phyloP scores from a whole-genome alignment of 2,888 invertebrate species.

The Agrotis segetum region DNA sequence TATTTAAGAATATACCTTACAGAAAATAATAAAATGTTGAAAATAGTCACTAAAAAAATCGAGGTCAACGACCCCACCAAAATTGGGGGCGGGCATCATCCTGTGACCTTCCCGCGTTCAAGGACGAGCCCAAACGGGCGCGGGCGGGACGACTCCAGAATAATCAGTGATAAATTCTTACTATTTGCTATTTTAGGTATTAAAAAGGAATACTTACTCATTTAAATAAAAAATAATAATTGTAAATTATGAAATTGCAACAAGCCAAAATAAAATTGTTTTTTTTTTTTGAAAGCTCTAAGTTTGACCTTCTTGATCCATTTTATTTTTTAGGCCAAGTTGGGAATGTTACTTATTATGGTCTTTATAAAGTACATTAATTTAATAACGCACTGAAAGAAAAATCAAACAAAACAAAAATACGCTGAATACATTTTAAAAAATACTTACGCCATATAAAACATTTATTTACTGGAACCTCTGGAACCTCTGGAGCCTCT shows the following conservation, averaged over 20 bases:
- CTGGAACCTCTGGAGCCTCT: conserved; percentile 51
- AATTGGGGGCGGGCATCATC: neutral
- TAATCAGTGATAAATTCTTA: neutral
- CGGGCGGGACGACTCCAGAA: conserved; percentile 5
- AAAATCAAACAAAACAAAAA: neutral
- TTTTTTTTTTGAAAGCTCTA: neutral
- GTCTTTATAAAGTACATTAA: neutral
- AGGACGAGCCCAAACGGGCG: conserved; percentile 23
- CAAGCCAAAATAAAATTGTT: neutral
- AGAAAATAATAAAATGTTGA: too few species aligned
- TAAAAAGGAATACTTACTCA: too few species aligned
- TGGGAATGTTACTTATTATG: too few species aligned
- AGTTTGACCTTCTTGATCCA: too few species aligned
- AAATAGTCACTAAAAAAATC: too few species aligned
- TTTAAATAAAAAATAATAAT: neutral
- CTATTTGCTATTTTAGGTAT: neutral
- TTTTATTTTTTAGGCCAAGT: neutral
- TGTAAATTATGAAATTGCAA: neutral
- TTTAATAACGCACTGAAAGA: too few species aligned
- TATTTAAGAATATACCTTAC: too few species aligned
- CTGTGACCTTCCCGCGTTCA: conserved; percentile 48
- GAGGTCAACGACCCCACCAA: conserved; percentile 26
- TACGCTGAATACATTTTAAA: neutral
- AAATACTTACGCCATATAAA: conserved; percentile 90
- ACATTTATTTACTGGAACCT: conserved; percentile 91